Conservation (phyloP, 2,113 vertebrate genomes). For the Alethe castanea region DNA sequence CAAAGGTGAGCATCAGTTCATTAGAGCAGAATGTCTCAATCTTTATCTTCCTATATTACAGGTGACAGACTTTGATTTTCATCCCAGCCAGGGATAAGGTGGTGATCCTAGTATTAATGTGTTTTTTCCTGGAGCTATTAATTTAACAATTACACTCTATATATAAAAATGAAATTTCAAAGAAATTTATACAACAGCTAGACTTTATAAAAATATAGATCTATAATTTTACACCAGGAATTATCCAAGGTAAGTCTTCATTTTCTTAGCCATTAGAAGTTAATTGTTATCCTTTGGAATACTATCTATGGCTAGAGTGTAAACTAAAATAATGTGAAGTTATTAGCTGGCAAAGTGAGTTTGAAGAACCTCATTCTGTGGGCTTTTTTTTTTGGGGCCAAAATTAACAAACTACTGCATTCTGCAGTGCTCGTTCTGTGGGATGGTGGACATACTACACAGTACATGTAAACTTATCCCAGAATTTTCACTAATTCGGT, state of each 20-base stretch:
- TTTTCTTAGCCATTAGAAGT: slow-evolving; percentile 21
- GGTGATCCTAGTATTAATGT: background rate
- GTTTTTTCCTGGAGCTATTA: slow-evolving; percentile 16
- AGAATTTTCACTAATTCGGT: slow-evolving; percentile 12
- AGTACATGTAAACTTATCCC: background rate
- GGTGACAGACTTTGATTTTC: background rate
- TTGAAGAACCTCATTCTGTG: background rate
- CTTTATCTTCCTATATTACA: slow-evolving; percentile 1
- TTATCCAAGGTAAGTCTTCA: slow-evolving; percentile 15
- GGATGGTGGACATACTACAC: background rate
- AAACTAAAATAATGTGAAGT: background rate
- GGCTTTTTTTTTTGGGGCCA: background rate
- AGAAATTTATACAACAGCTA: slow-evolving; percentile 62
- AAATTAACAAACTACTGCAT: background rate
- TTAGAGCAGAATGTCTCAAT: background rate
- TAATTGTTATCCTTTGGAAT: background rate
- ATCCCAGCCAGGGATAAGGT: background rate
- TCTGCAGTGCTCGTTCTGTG: background rate
- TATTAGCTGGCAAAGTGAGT: background rate
- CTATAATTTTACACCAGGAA: slow-evolving; percentile 53
- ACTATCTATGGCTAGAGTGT: background rate
- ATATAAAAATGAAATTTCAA: slow-evolving; percentile 51
- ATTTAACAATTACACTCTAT: slow-evolving; percentile 45
- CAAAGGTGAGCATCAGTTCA: background rate
- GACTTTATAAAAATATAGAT: slow-evolving; percentile 65